phyloP scores from a whole-genome alignment of 2,113 vertebrate species.

The Hystrix brachyura region DNA sequence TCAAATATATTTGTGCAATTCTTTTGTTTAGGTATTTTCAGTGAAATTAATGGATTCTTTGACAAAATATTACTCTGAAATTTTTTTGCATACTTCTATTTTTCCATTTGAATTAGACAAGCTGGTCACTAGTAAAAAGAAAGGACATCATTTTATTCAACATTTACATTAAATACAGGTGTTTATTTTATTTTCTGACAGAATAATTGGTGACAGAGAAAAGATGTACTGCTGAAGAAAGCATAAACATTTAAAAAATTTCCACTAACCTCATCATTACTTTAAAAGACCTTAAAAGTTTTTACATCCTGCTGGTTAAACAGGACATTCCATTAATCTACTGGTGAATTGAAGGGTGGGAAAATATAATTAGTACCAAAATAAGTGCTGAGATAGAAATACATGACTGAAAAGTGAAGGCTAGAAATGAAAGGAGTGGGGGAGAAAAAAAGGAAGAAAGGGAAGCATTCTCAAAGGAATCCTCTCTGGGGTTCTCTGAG shows the following conservation, averaged over 20 bases:
- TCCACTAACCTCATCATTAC: background rate
- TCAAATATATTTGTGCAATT: background rate
- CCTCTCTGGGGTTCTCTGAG: background rate
- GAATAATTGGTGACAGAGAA: background rate
- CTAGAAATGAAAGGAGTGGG: background rate
- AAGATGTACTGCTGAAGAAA: background rate
- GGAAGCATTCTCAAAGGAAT: background rate
- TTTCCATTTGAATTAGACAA: background rate
- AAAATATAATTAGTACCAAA: background rate
- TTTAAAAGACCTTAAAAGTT: background rate
- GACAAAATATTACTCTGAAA: background rate
- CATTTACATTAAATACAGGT: background rate
- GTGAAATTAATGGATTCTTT: background rate
- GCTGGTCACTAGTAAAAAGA: background rate
- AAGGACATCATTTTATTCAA: background rate
- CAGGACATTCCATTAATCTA: background rate
- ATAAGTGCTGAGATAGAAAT: background rate
- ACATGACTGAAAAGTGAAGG: background rate
- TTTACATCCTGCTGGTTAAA: background rate
- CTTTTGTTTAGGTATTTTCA: background rate
- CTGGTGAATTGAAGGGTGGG: background rate
- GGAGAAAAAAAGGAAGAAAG: background rate
- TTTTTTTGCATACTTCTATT: background rate
- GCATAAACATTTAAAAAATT: background rate
- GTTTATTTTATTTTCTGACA: background rate